Base-by-base conservation (phyloP, 2,797 vertebrate species). In the Synanceia verrucosa region DNA sequence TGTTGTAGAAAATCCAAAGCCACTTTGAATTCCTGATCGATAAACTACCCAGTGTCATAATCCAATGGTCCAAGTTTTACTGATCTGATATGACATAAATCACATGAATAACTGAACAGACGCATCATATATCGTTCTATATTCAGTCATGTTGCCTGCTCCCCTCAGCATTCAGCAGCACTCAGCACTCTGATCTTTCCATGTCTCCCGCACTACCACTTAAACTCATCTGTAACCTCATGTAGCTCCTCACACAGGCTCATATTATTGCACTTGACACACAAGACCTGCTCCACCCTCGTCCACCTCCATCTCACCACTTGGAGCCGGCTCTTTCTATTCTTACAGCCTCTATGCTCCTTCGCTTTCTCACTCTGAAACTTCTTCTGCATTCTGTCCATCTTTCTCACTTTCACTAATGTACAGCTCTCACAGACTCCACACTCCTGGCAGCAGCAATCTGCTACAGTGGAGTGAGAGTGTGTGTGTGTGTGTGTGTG, bases 361-460 rank as follows among this genome's bases (percentile, higher is more conserved):
- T 59, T 57, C 21, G 41, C 56, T 19, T 29, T 24, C 65, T 52
- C 55, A 29, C 16, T 1, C 26, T 51, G 23, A 51, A 4, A 46
- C 55, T 12, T 36, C 57, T 23, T n/a, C 47, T 26, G 68, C 64
- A 14, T 44, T 73, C 63, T 69, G 61, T 74, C 73, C 65, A 33
- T 66, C 63, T 68, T 63, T 73, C 73, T 82, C 81, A 46, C 74
- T 66, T 69, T 33, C 39, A 34, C 61, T 76, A 74, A 88, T 70
- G 68, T 44, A 51, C 66, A 65, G 58, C 77, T 68, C 70, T 52
- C 41, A 46, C 47, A 63, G 55, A 73, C 71, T 86, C 64, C 18
- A 62, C 76, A 44, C 36, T 21, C 7, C 72, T 46, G 33, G 51
- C 34, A 59, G 16, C 46, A 55, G 34, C 65, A 62, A 41, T 29